Percentiles rank a stretch among this genome's conserved stretches.
These are phyloP conservation scores for Leptoteleia sp. DNA, from an alignment of 1,140 invertebrate genomes.

Conservation along the genomic window DNA sequence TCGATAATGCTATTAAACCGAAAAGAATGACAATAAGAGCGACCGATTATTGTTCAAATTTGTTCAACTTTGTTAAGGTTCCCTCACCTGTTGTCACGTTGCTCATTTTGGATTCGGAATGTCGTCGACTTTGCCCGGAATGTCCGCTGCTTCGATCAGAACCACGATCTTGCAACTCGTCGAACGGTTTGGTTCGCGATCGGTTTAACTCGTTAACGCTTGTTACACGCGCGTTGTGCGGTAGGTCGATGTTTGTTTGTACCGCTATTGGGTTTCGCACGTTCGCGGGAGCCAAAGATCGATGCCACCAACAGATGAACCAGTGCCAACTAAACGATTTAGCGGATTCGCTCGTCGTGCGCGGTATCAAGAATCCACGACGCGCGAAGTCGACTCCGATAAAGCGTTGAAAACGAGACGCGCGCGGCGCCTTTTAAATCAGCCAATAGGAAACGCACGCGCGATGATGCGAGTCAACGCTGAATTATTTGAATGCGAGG, in stretches of 20 bases:
- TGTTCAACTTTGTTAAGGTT: not conserved
- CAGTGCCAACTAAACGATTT: conserved; percentile 4
- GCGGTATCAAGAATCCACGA: too few relatives aligned
- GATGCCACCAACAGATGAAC: conserved; percentile 6
- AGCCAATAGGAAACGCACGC: too few relatives aligned
- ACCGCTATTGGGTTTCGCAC: conserved; percentile 1
- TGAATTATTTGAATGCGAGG: too few relatives aligned
- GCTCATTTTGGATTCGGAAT: conserved; percentile 5
- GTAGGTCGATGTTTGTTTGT: conserved; percentile 2
- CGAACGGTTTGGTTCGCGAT: not conserved
- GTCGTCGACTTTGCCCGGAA: not conserved
- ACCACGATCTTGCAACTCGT: not conserved
- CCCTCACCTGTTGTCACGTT: conserved; percentile 13
- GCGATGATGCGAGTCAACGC: too few relatives aligned
- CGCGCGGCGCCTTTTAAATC: too few relatives aligned
- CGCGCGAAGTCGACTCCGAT: too few relatives aligned
- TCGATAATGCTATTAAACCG: too few relatives aligned
- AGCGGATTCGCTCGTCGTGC: too few relatives aligned
- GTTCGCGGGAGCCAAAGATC: conserved; percentile 4
- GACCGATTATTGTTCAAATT: not conserved
- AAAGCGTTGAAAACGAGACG: too few relatives aligned
- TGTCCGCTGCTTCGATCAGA: not conserved
- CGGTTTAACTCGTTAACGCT: not conserved
- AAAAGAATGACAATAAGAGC: too few relatives aligned
- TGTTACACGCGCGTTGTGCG: not conserved